Evolutionary conservation across 2,888 invertebrate species (phyloP).

Genomic region (Eupithecia subfuscata): DNA sequence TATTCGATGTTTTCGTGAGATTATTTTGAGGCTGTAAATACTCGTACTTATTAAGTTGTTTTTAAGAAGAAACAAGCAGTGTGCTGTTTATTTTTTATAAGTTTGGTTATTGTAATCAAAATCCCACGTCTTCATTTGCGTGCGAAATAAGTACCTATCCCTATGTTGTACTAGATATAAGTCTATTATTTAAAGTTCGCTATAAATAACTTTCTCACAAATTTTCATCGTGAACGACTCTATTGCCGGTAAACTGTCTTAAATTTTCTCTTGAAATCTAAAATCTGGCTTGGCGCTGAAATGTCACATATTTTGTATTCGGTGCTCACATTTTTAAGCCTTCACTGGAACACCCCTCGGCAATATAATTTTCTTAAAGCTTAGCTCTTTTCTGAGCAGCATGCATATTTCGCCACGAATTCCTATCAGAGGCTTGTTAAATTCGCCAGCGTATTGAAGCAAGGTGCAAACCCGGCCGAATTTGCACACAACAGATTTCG

Average conservation of each 20-base stretch:
- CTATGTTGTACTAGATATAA: too few species aligned
- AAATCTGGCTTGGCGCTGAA: background rate
- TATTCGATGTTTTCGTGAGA: conserved; percentile 29
- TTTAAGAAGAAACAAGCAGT: background rate
- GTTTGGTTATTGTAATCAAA: background rate
- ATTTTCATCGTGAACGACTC: background rate
- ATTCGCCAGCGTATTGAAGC: conserved; percentile 6
- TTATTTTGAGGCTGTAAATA: conserved; percentile 3
- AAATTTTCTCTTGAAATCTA: background rate
- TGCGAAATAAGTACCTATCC: too few species aligned
- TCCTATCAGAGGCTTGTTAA: background rate
- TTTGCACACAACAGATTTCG: conserved; percentile 34
- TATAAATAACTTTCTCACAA: background rate
- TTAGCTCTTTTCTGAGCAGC: background rate
- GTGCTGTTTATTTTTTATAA: background rate
- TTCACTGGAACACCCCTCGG: background rate
- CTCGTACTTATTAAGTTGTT: conserved; percentile 3
- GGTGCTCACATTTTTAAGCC: background rate
- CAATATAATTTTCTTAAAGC: background rate
- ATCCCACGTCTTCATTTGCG: background rate
- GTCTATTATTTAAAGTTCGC: background rate
- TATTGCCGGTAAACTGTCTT: background rate
- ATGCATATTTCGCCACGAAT: background rate
- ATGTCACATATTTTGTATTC: background rate
- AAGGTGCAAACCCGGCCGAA: conserved; percentile 24